Evolutionary conservation across 1,140 invertebrate species (phyloP), one percentile per base, ranked within the genome.

Genomic region (Drosophila murphyi): DNA sequence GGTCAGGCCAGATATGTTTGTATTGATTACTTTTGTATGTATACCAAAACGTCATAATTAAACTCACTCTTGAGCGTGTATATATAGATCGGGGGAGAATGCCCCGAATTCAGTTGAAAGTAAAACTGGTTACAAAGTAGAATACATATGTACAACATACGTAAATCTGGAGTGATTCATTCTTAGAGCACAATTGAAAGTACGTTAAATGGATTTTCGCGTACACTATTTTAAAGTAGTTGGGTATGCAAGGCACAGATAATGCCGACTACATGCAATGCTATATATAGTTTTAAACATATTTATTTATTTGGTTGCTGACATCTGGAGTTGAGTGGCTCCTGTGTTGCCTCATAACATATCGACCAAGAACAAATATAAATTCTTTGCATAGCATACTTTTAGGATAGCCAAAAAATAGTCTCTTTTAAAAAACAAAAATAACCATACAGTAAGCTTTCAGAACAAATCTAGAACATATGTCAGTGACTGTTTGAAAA

Each of bases 11-110:
- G 12, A 60, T 55, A 47, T 72, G 61, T 72, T 61, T 41, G 50
- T 69, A 73, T 73, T 73, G 64, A 61, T 73, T 41, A 48, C 7
- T 55, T 34, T 51, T 39, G 56, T 68, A 35, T 3, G 32, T 60
- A 60, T 51, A 60, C 20, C 5, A 48, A 37, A 54, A 51, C 55
- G 55, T 68, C 65, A 68, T 39, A 20, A 39, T 7, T 6, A 52
- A 0, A 6, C 8, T 34, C 59, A 12, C 10, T 5, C 45, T 61
- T 4, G 8, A 8, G 43, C 7, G 43, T 41, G 35, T 5, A 7
- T 35, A 37, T 48, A 35, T 48, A 57, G 32, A 48, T 28, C 55
- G 37, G 7, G 12, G 64, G 64, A 64, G 56, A 73, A 55, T 55
- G 71, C 64, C 64, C 71, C 35, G 6, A 29, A 8, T 56, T 41